Evolutionary conservation across 2,797 vertebrate genomes (phyloP), one percentile per base, ranked within the genome.

Genomic region (Lagorchestes hirsutus): DNA sequence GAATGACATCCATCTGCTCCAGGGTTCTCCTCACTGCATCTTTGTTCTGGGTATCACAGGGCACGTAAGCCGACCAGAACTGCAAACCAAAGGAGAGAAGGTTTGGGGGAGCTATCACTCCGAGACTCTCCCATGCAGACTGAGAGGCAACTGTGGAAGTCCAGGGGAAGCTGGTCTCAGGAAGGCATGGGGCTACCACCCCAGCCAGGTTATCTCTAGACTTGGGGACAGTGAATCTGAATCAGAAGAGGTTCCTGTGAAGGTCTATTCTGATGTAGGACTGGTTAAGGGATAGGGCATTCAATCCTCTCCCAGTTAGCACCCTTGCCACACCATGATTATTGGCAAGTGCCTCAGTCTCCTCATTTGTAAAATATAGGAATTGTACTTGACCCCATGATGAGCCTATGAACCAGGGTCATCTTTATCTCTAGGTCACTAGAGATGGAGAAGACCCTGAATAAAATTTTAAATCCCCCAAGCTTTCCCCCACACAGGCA

Each of bases 1-100:
- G 99, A 97, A 99, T 96, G 62, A 99, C 98, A 0, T 99, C 99
- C 0, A 99, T 99, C 99, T 99, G 99, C 98, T 99, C 99, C 98
- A 99, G 98, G 0, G 99, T 99, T 94, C 99, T 99, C 97, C 97
- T 98, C 95, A 99, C 99, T 0, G 99, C 99, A 0, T 99, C 99
- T 98, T 99, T 99, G 98, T 99, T 98, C 98, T 99, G 99, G 5
- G 99, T 98, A 0, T 98, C 98, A 40, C 99, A 99, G 50, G 99
- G 99, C 22, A 99, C 98, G 0, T 98, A 99, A 1, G 98, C 99
- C 0, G 99, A 99, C 99, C 99, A 99, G 98, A 99, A 99, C 99
- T 99, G 98, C 67, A 59, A 92, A 50, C n/a, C 87, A 55, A 29
- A 5, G 0, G 0, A 0, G 6, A 0, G 27, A 52, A 0, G 0